Conservation (phyloP, 2,113 vertebrate species). For the Cnemophilus loriae region DNA sequence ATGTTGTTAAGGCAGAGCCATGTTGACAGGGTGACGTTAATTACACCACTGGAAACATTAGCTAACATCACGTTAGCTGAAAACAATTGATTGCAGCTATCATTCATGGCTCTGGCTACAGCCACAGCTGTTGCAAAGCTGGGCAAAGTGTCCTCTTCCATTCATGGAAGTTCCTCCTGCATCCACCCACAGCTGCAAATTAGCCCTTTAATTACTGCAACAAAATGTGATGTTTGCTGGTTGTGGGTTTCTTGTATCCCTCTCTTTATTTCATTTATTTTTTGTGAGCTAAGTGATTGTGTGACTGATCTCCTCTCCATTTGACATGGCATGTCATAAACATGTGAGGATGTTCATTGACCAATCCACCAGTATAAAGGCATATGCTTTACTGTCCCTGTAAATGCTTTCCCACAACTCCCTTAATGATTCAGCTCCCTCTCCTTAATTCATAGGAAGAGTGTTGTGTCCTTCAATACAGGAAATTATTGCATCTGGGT, state of each 20-base stretch:
- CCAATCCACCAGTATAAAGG: background rate
- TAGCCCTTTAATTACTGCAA: background rate
- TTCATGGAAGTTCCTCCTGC: background rate
- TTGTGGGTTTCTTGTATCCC: background rate
- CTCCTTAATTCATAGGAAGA: background rate
- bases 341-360: background rate
- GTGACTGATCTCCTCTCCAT: background rate
- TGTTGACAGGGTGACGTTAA: slow-evolving; percentile 20
- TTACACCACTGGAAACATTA: slow-evolving; percentile 24
- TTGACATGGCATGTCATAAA: background rate
- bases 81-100: background rate
- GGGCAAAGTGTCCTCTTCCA: background rate
- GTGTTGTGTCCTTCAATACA: background rate
- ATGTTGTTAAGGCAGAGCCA: background rate
- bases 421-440: background rate
- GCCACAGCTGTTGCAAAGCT: background rate
- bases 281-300: background rate
- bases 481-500: background rate
- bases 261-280: background rate
- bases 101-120: background rate
- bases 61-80: background rate
- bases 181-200: background rate
- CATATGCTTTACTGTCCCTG: background rate
- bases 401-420: background rate
- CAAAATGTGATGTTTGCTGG: background rate